Conservation (phyloP, 2,888 invertebrate species). For the Drosophila basisetae region DNA sequence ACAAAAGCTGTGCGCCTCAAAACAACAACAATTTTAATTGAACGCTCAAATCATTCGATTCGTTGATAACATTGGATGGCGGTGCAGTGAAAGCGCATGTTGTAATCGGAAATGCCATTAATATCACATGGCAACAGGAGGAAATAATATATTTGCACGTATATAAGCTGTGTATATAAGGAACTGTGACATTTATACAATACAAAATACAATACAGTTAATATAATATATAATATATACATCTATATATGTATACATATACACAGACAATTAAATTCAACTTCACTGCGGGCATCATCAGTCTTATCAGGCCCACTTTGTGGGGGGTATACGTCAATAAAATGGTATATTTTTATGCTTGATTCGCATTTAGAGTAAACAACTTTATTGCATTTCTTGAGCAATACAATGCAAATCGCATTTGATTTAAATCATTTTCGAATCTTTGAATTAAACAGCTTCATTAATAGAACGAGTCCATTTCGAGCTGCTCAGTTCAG, state of each 20-base stretch:
- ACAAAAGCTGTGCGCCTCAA: conserved; percentile 38
- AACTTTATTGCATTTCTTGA: conserved; percentile 40
- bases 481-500: neutral
- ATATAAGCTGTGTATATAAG: neutral
- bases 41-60: conserved; percentile 48
- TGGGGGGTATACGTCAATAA: conserved; percentile 37
- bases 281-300: conserved; percentile 5
- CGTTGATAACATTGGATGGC: conserved; percentile 28
- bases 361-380: conserved; percentile 44
- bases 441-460: neutral
- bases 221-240: neutral
- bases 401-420: neutral
- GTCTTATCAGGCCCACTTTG: conserved; percentile 23
- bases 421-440: neutral
- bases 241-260: no score
- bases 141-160: neutral
- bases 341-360: conserved; percentile 10
- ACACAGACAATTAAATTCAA: neutral
- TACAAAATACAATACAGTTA: neutral
- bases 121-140: conserved; percentile 57
- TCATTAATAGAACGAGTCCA: neutral
- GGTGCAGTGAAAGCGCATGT: conserved; percentile 32
- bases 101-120: conserved; percentile 33
- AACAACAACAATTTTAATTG: conserved; percentile 35
- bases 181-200: neutral